A percentile compares a stretch with the other conserved stretches of the same genome.
phyloP scores from a whole-genome alignment of 2,113 vertebrate species.

The Megalops atlanticus region DNA sequence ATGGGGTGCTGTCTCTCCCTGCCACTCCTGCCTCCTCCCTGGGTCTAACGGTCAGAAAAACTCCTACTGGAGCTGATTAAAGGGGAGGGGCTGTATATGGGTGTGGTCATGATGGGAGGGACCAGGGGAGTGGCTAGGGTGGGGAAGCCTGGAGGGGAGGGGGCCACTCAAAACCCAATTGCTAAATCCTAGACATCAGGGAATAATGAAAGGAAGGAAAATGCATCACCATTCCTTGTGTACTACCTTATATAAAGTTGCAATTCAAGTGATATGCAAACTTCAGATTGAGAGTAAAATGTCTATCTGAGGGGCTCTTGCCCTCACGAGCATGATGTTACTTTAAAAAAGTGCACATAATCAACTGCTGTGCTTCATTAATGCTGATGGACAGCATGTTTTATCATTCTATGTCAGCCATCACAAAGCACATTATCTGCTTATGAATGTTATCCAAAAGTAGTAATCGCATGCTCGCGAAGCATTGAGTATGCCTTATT shows the following conservation, averaged over 20 bases:
- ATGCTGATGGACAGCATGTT: not conserved
- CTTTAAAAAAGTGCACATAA: not conserved
- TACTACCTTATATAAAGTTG: too few relatives aligned
- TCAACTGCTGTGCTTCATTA: not conserved
- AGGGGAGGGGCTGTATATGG: not conserved
- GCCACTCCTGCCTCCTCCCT: not conserved
- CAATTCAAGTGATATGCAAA: not conserved
- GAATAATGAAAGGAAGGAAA: not conserved
- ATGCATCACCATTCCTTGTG: too few relatives aligned
- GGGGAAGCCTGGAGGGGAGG: not conserved
- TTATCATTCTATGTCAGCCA: not conserved
- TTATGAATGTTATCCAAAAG: not conserved
- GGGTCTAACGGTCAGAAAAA: not conserved
- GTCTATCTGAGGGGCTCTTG: too few relatives aligned
- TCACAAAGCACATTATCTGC: conserved; percentile 3
- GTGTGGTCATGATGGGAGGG: not conserved
- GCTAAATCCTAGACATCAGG: not conserved
- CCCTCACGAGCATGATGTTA: not conserved
- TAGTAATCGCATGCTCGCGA: not conserved
- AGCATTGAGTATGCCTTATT: conserved; percentile 1
- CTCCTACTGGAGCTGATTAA: not conserved
- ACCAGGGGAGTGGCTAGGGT: not conserved
- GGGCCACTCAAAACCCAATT: not conserved
- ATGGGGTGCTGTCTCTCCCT: not conserved
- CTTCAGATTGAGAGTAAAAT: not conserved